Evolutionary conservation across 2,113 vertebrate genomes (phyloP).

Genomic region (Nettapus auritus): DNA sequence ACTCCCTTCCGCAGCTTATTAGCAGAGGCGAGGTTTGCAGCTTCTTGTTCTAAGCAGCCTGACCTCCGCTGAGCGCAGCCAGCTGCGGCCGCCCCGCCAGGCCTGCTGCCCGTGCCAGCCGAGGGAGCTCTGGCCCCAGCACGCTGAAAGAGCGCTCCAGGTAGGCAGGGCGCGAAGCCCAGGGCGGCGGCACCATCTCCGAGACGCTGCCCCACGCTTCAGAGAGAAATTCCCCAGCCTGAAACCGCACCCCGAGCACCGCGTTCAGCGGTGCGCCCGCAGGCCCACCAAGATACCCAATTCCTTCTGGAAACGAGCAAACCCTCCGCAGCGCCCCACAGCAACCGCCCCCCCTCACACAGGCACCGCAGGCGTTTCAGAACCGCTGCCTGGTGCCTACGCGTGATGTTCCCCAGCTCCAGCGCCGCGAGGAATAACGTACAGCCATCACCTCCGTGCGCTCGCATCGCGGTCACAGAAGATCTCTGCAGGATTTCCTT

Average conservation of each 20-base stretch:
- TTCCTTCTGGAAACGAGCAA: too few relatives aligned
- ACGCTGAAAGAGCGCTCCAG: background rate
- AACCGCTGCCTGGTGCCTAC: background rate
- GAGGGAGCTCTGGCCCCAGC: background rate
- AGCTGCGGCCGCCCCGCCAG: background rate
- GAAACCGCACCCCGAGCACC: background rate
- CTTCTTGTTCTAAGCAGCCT: background rate
- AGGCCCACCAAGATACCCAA: background rate
- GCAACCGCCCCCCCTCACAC: background rate
- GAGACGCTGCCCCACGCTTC: too few relatives aligned
- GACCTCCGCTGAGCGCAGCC: background rate
- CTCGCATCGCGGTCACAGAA: rapidly evolving
- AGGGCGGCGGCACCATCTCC: background rate
- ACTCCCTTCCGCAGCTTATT: constrained; percentile 24
- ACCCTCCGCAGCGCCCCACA: background rate
- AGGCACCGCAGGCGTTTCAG: rapidly evolving
- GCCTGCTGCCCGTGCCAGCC: background rate
- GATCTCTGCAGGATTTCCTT: background rate
- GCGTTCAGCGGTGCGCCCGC: background rate
- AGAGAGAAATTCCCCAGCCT: background rate
- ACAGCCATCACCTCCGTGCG: background rate
- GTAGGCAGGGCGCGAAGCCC: background rate
- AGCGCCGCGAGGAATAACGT: background rate
- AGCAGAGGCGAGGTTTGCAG: background rate
- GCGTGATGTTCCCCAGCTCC: rapidly evolving